Conservation (phyloP, 2,888 invertebrate species). For the Homarus gammarus region DNA sequence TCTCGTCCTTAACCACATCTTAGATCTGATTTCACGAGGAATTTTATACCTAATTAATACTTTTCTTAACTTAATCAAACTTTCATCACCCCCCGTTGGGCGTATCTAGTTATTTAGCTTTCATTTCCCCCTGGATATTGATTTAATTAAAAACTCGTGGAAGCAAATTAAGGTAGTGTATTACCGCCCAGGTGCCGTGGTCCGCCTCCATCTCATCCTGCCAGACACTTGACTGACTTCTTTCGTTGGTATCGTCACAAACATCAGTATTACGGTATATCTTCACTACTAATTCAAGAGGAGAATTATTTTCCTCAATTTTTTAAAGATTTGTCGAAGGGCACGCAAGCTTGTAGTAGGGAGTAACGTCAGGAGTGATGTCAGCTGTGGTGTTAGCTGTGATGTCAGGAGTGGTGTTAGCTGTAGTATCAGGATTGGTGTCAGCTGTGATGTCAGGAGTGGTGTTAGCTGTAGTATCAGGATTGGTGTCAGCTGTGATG, state of each 20-base stretch:
- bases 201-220: background rate
- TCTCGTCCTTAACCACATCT: background rate
- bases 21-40: constrained; percentile 28
- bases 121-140: constrained; percentile 32
- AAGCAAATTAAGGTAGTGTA: constrained; percentile 22
- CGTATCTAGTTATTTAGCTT: constrained; percentile 15
- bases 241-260: background rate
- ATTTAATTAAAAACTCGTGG: constrained; percentile 20
- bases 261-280: no score
- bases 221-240: background rate
- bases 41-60: constrained; percentile 52
- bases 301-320: no score
- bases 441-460: no score
- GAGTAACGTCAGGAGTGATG: no score
- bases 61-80: constrained; percentile 54
- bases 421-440: no score
- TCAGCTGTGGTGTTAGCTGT: no score
- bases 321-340: no score
- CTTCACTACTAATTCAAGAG: no score
- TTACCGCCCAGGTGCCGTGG: background rate
- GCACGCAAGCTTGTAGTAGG: no score
- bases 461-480: no score
- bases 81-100: constrained; percentile 18
- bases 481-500: no score
- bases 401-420: no score